Base-by-base conservation (phyloP, 2,113 vertebrate species). In the Elachura formosa region DNA sequence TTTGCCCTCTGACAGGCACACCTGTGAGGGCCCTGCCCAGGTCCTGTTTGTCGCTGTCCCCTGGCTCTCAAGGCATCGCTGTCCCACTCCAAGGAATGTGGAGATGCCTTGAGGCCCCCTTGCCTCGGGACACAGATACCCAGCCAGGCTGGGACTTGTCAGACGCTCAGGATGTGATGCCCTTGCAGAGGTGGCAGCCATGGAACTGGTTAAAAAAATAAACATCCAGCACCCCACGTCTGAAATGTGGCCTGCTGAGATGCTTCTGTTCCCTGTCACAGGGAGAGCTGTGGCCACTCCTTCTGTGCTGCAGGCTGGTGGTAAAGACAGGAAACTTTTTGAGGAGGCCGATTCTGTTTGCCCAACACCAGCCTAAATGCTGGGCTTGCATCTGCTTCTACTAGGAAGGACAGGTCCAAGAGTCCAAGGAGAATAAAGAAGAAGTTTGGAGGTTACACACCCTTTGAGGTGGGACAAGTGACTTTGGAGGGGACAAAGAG, bases 51-150 rank as follows among this genome's bases (percentile, higher is more conserved):
- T 46, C 3, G 0, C 33, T 12, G 9, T 71, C 10, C 16, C 1
- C 38, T 3, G 1, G 24, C 40, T 63, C 46, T 56, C 2, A 0
- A 3, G 3, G 19, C 40, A 12, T 40, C 1, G 1, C 52, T 0
- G 0, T 25, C 14, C 3, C 5, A 15, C 54, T 84, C 24, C 12
- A 10, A 19, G 51, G 41, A 12, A 34, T 7, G 28, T 6, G 40
- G 11, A 49, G 51, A 15, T 17, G 25, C 4, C 16, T 43, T 23
- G 3, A 66, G 14, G 16, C 34, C 24, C 11, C 6, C 26, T 58
- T 8, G 1, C 51, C 34, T 5, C 0, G 0, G 59, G 63, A 22
- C 20, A 11, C 41, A 54, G 77, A 26, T 21, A 52, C 41, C 29
- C 4, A 2, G 25, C 38, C 1, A 4, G 24, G 43, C 5, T n/a